Percentiles rank a stretch among this genome's conserved stretches.
Conservation (phyloP, 2,888 invertebrate genomes). For the Lomographa bimaculata region DNA sequence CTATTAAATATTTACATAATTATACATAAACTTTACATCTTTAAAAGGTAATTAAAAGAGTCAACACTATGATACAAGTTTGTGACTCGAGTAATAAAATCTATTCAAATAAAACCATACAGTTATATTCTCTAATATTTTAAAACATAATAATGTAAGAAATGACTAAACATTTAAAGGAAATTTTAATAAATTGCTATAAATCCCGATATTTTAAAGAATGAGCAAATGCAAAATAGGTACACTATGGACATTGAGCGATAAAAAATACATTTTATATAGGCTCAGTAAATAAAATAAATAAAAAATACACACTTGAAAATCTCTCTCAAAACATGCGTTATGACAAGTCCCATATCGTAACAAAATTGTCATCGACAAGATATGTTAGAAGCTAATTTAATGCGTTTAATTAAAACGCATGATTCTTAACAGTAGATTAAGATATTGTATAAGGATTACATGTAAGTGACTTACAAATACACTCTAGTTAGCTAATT, state of each 20-base stretch:
- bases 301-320: too few relatives aligned
- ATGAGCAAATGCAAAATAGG: constrained; percentile 69
- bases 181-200: constrained; percentile 37
- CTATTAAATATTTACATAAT: constrained; percentile 68
- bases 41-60: constrained; percentile 34
- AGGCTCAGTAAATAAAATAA: too few relatives aligned
- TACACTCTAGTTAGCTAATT: too few relatives aligned
- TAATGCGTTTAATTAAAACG: too few relatives aligned
- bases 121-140: constrained; percentile 44
- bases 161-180: constrained; percentile 29
- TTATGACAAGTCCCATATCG: too few relatives aligned
- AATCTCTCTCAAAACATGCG: too few relatives aligned
- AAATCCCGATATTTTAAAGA: constrained; percentile 33
- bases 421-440: too few relatives aligned
- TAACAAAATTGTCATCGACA: too few relatives aligned
- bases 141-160: constrained; percentile 33
- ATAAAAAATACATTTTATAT: constrained; percentile 28
- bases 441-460: too few relatives aligned
- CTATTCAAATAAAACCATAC: constrained; percentile 33
- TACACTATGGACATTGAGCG: constrained; percentile 58
- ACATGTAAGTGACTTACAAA: too few relatives aligned
- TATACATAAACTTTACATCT: constrained; percentile 57
- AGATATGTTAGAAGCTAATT: too few relatives aligned
- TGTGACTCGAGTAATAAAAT: constrained; percentile 25
- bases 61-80: constrained; percentile 32